These are phyloP conservation scores for Mesocricetus auratus DNA, from an alignment of 2,113 vertebrate genomes.

Conservation along the genomic window DNA sequence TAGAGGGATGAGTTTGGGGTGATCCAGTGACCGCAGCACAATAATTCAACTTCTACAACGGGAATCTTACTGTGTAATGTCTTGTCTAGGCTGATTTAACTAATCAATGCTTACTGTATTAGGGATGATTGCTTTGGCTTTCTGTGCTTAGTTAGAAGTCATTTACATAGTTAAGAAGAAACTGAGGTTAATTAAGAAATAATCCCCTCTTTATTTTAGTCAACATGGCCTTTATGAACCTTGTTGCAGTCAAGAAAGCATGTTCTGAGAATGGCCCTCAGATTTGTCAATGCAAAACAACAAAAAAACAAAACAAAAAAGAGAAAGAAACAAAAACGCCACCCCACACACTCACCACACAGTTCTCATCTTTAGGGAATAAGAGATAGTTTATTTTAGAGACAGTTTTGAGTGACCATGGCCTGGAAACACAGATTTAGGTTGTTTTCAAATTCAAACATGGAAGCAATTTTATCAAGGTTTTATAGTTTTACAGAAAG, in stretches of 20 bases:
- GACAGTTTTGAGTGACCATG: neutral
- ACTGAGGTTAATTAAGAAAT: neutral
- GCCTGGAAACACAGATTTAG: neutral
- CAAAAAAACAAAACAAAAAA: neutral
- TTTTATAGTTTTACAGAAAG: neutral
- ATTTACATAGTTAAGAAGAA: neutral
- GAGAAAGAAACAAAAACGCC: neutral
- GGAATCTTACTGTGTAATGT: conserved; percentile 18
- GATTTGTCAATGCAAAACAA: neutral
- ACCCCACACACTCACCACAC: too few relatives aligned
- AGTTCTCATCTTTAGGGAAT: neutral
- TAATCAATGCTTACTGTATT: neutral
- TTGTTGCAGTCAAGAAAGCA: neutral
- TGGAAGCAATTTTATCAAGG: neutral
- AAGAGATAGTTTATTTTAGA: neutral
- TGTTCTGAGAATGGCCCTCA: neutral
- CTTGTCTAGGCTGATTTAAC: conserved; percentile 21
- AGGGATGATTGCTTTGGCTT: neutral
- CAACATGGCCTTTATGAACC: neutral
- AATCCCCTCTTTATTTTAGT: neutral
- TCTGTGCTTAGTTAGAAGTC: neutral
- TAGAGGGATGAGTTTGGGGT: conserved; percentile 22
- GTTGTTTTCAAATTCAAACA: neutral
- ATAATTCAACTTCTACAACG: conserved; percentile 29
- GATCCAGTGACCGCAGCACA: conserved; percentile 25